Percentiles rank a stretch among this genome's conserved stretches.
Conservation (phyloP, 2,113 vertebrate genomes). For the Bagarius yarrelli region DNA sequence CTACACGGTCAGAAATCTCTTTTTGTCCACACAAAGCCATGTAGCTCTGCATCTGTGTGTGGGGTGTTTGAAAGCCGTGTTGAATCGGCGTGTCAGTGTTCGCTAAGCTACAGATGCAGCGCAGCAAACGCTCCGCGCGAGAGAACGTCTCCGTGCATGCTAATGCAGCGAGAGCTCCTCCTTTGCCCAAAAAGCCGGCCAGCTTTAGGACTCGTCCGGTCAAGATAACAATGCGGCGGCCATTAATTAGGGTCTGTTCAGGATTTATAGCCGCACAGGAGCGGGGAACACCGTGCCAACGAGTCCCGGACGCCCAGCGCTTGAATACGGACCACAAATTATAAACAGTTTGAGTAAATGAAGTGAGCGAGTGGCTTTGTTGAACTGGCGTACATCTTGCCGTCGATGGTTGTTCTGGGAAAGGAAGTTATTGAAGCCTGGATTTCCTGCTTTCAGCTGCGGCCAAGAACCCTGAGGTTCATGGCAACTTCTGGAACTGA, state of each 20-base stretch:
- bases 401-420: conserved; percentile 80
- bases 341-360: conserved; percentile 86
- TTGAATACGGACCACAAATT: conserved; percentile 86
- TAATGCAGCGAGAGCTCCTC: conserved; percentile 57
- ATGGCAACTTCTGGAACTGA: conserved; percentile 96
- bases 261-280: conserved; percentile 66
- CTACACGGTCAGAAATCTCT: background rate
- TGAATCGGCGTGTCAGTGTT: conserved; percentile 43
- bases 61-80: conserved; percentile 39
- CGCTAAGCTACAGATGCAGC: conserved; percentile 37
- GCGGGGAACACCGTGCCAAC: conserved; percentile 59
- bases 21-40: background rate
- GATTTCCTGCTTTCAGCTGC: conserved; percentile 91
- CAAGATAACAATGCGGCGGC: conserved; percentile 63
- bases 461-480: conserved; percentile 88
- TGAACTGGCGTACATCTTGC: conserved; percentile 79
- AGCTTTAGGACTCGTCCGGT: conserved; percentile 59
- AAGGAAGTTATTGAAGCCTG: conserved; percentile 95
- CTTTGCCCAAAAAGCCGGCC: conserved; percentile 58
- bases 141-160: conserved; percentile 57
- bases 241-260: conserved; percentile 65
- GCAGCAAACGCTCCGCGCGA: conserved; percentile 40
- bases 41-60: background rate
- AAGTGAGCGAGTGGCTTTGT: conserved; percentile 82
- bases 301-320: conserved; percentile 71